These are phyloP conservation scores for Ypsolopha sequella DNA, from an alignment of 2,888 invertebrate genomes.

Conservation along the genomic window DNA sequence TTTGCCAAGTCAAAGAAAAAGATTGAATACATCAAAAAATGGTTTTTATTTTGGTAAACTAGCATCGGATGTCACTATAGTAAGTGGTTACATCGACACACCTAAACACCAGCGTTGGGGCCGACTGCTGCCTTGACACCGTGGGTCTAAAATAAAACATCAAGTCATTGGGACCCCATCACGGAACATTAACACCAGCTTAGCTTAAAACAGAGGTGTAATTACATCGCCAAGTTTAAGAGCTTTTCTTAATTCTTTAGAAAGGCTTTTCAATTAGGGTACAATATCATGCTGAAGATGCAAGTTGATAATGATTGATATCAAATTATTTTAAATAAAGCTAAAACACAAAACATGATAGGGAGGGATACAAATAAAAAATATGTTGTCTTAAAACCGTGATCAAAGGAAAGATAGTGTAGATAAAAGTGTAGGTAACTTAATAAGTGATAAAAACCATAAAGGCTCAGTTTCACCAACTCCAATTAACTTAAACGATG, in stretches of 20 bases:
- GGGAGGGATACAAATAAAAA: neutral
- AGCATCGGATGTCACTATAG: conserved; percentile 33
- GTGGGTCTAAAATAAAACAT: conserved; percentile 70
- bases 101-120: conserved; percentile 71
- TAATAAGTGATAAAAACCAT: neutral
- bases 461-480: neutral
- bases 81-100: conserved; percentile 68
- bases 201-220: neutral
- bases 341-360: no score
- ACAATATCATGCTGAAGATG: no score
- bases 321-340: no score
- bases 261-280: no score
- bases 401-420: neutral
- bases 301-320: no score
- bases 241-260: no score
- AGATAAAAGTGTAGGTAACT: neutral
- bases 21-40: no score
- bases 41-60: conserved; percentile 37
- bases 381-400: neutral
- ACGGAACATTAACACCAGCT: neutral
- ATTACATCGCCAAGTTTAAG: no score
- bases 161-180: conserved; percentile 42
- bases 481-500: neutral
- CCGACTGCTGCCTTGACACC: conserved; percentile 70
- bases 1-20: no score